A percentile compares a stretch with the other conserved stretches of the same genome.
Evolutionary conservation across 2,797 vertebrate species (phyloP).

Genomic region (Threskiornis aethiopicus): DNA sequence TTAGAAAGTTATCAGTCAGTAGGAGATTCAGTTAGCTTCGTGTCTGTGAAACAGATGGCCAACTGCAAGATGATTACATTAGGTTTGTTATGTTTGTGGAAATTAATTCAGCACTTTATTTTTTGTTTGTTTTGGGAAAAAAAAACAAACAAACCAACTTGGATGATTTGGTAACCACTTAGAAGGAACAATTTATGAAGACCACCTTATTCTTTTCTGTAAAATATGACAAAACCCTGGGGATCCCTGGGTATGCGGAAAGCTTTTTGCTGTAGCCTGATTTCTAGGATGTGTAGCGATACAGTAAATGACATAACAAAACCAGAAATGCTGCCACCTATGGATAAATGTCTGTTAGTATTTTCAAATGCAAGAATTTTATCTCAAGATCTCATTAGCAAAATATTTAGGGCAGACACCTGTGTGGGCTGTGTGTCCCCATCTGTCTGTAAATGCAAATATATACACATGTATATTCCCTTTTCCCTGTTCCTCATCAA

Average conservation of each 20-base stretch:
- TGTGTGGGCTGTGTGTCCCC: not conserved
- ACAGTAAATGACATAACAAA: not conserved
- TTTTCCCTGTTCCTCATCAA: not conserved
- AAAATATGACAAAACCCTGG: not conserved
- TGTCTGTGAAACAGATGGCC: slow-evolving; percentile 75
- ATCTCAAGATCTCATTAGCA: not conserved
- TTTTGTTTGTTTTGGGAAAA: not conserved
- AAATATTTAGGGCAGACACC: not conserved
- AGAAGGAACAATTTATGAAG: slow-evolving; percentile 23
- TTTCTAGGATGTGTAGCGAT: not conserved
- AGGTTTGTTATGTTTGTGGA: slow-evolving; percentile 65
- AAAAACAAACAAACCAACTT: not conserved
- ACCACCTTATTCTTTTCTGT: not conserved
- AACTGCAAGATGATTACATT: slow-evolving; percentile 70
- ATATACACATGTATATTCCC: fast-evolving
- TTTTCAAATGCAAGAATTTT: not conserved
- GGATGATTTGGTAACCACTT: slow-evolving; percentile 29
- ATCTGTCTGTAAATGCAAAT: not conserved
- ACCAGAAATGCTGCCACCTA: slow-evolving; percentile 40
- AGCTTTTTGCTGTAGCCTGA: not conserved
- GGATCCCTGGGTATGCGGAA: not conserved
- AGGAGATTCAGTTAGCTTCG: slow-evolving; percentile 57
- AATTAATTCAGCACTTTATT: slow-evolving; percentile 77
- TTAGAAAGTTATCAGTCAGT: slow-evolving; percentile 60
- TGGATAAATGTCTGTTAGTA: not conserved